A percentile compares a stretch with the other conserved stretches of the same genome.
phyloP scores from a whole-genome alignment of 2,113 vertebrate genomes.

The Amphiprion percula region DNA sequence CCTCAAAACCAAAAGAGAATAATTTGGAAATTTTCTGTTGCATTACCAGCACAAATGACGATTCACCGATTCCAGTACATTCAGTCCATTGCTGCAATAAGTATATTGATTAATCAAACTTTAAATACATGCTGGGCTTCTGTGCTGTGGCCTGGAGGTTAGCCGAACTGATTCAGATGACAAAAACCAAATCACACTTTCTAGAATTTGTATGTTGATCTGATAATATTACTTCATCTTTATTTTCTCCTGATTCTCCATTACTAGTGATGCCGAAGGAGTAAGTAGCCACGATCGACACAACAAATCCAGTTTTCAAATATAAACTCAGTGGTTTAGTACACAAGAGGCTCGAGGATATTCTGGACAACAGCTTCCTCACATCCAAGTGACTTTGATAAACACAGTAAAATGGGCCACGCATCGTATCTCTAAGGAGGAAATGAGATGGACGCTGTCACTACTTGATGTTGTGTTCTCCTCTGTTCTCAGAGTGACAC shows the following conservation, averaged over 20 bases:
- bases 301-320: constrained; percentile 4
- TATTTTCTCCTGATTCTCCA: background rate
- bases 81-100: too few species aligned
- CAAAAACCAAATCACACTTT: too few species aligned
- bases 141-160: too few species aligned
- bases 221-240: too few species aligned
- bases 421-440: constrained; percentile 20
- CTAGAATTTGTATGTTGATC: too few species aligned
- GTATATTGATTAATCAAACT: too few species aligned
- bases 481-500: constrained; percentile 40
- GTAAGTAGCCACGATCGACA: background rate
- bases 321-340: background rate
- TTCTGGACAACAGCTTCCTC: background rate
- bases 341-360: background rate
- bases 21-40: too few species aligned
- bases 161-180: too few species aligned
- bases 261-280: background rate
- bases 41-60: too few species aligned
- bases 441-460: constrained; percentile 33
- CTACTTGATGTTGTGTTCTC: constrained; percentile 11
- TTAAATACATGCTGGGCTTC: too few species aligned
- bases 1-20: too few species aligned
- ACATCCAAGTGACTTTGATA: constrained; percentile 42
- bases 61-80: too few species aligned
- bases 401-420: constrained; percentile 10